Base-by-base conservation (phyloP, 2,797 vertebrate genomes). In the Gila robusta region DNA sequence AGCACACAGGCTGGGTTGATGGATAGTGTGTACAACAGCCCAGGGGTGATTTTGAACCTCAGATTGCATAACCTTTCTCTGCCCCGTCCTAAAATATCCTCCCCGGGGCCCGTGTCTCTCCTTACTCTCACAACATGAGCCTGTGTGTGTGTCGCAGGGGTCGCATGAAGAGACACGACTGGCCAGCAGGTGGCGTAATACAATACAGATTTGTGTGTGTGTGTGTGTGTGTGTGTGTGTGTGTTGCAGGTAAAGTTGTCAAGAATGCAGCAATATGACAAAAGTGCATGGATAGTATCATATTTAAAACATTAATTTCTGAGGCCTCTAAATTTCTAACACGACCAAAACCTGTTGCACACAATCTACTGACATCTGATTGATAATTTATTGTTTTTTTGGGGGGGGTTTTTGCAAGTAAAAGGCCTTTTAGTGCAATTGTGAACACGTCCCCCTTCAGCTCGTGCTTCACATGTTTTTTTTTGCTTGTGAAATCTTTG, bases 11-110 rank as follows among this genome's bases (percentile, higher is more conserved):
- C 37, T 26, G 64, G 77, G 70, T 39, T 35, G 74, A 88, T 87
- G 66, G 59, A 86, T 81, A 66, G 70, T 26, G 37, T 81, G 59
- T 54, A 16, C 28, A 66, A 8, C 6, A 66, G 23, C 56, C 23
- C 28, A 84, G 54, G 52, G 16, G 66, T 64, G 67, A 83, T 86
- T 78, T 37, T 9, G 77, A 81, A 83, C 56, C 83, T 89, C 12
- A 72, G 19, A 87, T 94, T 89, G 92, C 89, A 92, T 92, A 93
- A 93, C 76, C n/a, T 44, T 32, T 62, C n/a, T 70, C n/a, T 26
- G 66, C 39, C 52, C 19, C 39, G 28, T 86, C 81, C 74, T 87
- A 56, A 93, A 92, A 93, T 92, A 92, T 79, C 83, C 70, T 5
- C 56, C n/a, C 41, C 56, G 16, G 14, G 14, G 26, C 52, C 41